phyloP scores from a whole-genome alignment of 1,140 invertebrate species.

The Vanessa atalanta region DNA sequence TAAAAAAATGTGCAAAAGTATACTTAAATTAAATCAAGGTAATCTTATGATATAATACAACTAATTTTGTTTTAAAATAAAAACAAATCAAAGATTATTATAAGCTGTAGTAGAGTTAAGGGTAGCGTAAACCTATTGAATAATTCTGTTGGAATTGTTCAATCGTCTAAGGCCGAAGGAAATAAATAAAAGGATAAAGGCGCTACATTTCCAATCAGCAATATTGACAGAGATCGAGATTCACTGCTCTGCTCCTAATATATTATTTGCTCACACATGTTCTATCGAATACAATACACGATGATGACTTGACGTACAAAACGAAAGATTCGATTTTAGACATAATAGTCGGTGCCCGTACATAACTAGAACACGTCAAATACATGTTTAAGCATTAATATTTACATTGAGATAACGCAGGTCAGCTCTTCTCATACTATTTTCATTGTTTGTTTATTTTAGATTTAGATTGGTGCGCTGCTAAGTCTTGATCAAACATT shows the following conservation, averaged over 20 bases:
- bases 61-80: too few relatives aligned
- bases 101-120: neutral
- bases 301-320: slow-evolving; percentile 15
- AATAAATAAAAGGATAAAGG: neutral
- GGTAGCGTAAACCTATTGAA: neutral
- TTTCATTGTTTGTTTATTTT: slow-evolving; percentile 42
- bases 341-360: neutral
- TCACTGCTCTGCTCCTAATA: slow-evolving; percentile 28
- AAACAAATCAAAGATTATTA: neutral
- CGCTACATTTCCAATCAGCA: neutral
- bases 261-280: slow-evolving; percentile 50
- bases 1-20: too few relatives aligned
- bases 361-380: slow-evolving; percentile 20
- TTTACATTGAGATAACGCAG: slow-evolving; percentile 44
- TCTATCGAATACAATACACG: slow-evolving; percentile 38
- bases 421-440: slow-evolving; percentile 37
- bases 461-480: slow-evolving; percentile 37
- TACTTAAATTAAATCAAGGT: too few relatives aligned
- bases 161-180: neutral
- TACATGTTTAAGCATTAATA: slow-evolving; percentile 33
- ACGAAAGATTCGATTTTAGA: slow-evolving; percentile 23
- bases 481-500: slow-evolving; percentile 43
- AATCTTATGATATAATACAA: too few relatives aligned
- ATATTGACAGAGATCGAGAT: slow-evolving; percentile 54
- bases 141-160: neutral